phyloP scores from a whole-genome alignment of 2,113 vertebrate genomes.

The Oreochromis aureus region DNA sequence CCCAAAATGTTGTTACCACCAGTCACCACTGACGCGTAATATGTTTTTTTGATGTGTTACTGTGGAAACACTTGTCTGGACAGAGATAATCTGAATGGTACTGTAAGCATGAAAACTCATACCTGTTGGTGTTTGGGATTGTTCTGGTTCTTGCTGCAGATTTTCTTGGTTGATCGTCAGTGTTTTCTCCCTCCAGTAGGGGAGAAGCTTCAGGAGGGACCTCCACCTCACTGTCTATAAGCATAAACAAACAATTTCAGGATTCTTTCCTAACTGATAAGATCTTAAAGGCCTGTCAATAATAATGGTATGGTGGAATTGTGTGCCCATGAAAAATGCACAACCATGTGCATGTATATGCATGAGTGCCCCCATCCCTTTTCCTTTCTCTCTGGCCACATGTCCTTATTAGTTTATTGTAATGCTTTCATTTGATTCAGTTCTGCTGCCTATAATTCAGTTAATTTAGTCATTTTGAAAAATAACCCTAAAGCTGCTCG shows the following conservation, averaged over 20 bases:
- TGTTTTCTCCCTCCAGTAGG: not conserved
- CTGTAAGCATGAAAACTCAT: not conserved
- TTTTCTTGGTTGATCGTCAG: not conserved
- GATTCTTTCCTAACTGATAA: not conserved
- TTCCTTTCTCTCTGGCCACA: not conserved
- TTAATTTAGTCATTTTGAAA: not conserved
- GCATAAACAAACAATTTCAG: not conserved
- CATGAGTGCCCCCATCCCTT: not conserved
- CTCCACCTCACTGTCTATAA: slow-evolving; percentile 21
- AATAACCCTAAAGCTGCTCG: not conserved
- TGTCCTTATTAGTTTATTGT: not conserved
- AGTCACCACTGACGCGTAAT: not conserved
- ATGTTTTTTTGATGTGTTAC: not conserved
- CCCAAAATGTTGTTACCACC: not conserved
- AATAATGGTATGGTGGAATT: not conserved
- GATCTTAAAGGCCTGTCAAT: not conserved
- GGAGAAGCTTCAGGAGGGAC: not conserved
- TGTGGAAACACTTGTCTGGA: not conserved
- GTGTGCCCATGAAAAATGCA: not conserved
- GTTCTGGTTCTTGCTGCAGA: slow-evolving; percentile 11
- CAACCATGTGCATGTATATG: not conserved
- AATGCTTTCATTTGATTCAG: not conserved
- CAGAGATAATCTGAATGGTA: not conserved
- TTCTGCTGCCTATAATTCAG: not conserved
- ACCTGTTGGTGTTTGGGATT: slow-evolving; percentile 24